phyloP scores from a whole-genome alignment of 2,113 vertebrate species.

The Lasiurus cinereus region DNA sequence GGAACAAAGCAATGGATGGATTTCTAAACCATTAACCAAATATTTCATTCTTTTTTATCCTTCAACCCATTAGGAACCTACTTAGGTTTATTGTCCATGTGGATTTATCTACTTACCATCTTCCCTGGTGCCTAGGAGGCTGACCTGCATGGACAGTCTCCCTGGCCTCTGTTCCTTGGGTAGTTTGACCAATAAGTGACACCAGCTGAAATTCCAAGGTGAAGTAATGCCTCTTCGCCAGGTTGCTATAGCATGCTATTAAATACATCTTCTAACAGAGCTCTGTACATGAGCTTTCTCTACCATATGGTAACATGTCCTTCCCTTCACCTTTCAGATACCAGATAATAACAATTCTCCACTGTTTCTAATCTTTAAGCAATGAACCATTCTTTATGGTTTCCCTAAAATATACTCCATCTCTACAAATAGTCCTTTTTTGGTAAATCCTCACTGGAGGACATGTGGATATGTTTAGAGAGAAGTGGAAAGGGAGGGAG shows the following conservation, averaged over 20 bases:
- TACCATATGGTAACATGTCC: background rate
- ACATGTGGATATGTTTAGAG: background rate
- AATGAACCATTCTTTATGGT: background rate
- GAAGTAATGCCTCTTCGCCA: background rate
- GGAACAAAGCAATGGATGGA: background rate
- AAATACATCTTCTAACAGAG: background rate
- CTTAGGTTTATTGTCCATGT: background rate
- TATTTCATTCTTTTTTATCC: background rate
- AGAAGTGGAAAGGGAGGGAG: background rate
- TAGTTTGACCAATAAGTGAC: background rate
- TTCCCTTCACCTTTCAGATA: background rate
- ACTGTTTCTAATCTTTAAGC: background rate
- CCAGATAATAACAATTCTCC: background rate
- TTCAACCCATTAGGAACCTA: background rate
- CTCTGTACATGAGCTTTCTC: background rate
- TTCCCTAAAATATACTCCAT: background rate
- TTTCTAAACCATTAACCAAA: conserved; percentile 12
- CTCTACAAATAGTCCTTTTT: conserved; percentile 8
- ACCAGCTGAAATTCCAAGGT: background rate
- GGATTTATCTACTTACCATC: background rate
- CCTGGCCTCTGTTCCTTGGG: background rate
- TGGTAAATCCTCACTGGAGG: background rate
- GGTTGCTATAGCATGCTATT: background rate
- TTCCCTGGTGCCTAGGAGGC: background rate
- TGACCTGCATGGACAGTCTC: background rate